Conservation (phyloP, 1,140 invertebrate genomes). For the Drosophila watanabei region DNA sequence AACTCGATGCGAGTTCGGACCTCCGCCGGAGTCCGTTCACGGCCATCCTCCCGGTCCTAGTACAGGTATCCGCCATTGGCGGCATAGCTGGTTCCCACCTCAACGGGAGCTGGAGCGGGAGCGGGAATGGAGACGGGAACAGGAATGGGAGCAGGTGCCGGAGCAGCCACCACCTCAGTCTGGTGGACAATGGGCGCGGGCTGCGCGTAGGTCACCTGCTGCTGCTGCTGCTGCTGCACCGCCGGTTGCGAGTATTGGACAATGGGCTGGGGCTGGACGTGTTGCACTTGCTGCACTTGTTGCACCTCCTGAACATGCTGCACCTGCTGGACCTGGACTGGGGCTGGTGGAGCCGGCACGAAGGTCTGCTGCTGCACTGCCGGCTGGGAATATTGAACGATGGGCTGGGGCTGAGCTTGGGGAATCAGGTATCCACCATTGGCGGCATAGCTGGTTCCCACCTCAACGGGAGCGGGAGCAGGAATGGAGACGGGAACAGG, state of each 20-base stretch:
- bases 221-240: conserved; percentile 33
- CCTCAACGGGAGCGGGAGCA: conserved; percentile 25
- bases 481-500: conserved; percentile 7
- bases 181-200: conserved; percentile 25
- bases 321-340: no score
- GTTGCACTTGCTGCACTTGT: no score
- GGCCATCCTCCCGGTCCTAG: conserved; percentile 55
- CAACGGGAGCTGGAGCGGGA: conserved; percentile 1
- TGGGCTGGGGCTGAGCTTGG: conserved; percentile 18
- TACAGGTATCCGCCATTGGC: conserved; percentile 76
- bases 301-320: no score
- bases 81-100: conserved; percentile 62
- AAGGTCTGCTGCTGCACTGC: no score
- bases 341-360: no score
- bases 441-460: conserved; percentile 61
- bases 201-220: conserved; percentile 50
- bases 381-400: conserved; percentile 40
- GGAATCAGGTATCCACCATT: conserved; percentile 77
- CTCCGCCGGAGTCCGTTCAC: conserved; percentile 57
- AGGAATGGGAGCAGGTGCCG: conserved; percentile 13
- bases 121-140: neutral
- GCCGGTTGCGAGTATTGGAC: conserved; percentile 35
- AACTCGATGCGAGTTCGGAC: conserved; percentile 64
- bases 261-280: conserved; percentile 26
- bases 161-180: neutral